These are phyloP conservation scores for Phortica variegata DNA, from an alignment of 1,140 invertebrate species.

Conservation along the genomic window DNA sequence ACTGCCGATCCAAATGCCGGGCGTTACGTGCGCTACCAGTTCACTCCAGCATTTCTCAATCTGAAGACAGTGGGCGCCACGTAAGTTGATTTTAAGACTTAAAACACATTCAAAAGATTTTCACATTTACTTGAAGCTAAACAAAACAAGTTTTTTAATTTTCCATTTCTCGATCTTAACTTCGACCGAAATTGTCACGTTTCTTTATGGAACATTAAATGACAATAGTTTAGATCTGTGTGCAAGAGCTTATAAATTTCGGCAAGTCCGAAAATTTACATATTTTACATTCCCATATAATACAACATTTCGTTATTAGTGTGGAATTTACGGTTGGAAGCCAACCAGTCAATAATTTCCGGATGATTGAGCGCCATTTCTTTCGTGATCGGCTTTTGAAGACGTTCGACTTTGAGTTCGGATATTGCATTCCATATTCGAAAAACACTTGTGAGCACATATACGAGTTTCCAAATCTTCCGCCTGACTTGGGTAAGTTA, in stretches of 20 bases:
- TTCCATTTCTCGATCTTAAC: too few relatives aligned
- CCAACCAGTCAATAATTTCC: constrained; percentile 89
- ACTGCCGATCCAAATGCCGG: constrained; percentile 84
- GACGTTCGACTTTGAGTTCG: constrained; percentile 99
- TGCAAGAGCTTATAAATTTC: too few relatives aligned
- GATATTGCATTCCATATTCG: constrained; percentile 97
- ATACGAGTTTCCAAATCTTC: constrained; percentile 94
- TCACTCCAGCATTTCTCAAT: constrained; percentile 94
- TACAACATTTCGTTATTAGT: constrained; percentile 60
- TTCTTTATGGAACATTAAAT: too few relatives aligned
- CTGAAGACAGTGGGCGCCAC: constrained; percentile 94
- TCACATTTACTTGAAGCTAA: too few relatives aligned
- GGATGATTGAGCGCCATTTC: constrained; percentile 98
- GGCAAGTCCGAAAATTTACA: too few relatives aligned
- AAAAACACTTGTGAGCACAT: constrained; percentile 98
- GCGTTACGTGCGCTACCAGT: constrained; percentile 95
- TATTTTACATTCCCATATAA: neutral
- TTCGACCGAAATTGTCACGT: too few relatives aligned
- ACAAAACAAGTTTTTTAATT: too few relatives aligned
- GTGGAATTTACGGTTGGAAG: constrained; percentile 96
- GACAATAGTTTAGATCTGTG: too few relatives aligned
- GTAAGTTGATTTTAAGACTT: constrained; percentile 58
- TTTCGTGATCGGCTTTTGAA: constrained; percentile 92
- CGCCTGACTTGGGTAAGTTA: constrained; percentile 79
- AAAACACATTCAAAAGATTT: too few relatives aligned